Conservation (phyloP, 2,797 vertebrate species). For the Erithacus rubecula region DNA sequence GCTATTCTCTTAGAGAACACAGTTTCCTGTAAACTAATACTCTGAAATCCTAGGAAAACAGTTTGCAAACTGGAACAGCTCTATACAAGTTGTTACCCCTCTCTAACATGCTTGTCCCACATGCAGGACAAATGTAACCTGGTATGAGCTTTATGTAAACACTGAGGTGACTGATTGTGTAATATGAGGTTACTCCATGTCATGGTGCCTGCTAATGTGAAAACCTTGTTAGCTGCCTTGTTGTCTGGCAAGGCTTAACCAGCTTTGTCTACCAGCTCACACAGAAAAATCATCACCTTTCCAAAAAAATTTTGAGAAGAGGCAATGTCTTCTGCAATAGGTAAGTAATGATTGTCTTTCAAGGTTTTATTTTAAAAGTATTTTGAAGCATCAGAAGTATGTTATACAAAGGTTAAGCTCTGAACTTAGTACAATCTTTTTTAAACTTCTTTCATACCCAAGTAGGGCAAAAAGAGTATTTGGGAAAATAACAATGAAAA, state of each 20-base stretch:
- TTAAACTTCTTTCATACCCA: background rate
- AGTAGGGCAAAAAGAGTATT: background rate
- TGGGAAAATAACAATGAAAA: background rate
- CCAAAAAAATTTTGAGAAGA: background rate
- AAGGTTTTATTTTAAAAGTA: background rate
- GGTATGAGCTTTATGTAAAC: background rate
- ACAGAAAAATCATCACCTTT: background rate
- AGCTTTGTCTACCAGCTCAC: background rate
- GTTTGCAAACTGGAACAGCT: background rate
- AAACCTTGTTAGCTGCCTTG: slow-evolving; percentile 29
- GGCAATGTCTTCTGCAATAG: background rate
- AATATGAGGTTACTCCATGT: background rate
- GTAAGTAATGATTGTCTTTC: background rate
- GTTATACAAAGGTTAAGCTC: background rate
- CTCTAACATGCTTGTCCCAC: background rate
- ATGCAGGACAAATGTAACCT: background rate
- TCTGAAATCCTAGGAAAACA: background rate
- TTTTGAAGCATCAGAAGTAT: background rate
- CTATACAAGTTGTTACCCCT: background rate
- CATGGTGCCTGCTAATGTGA: background rate
- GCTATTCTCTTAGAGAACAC: background rate
- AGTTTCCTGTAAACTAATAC: background rate
- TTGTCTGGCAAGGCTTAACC: background rate
- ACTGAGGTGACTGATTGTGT: background rate
- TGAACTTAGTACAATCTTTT: background rate